Percentiles rank a stretch among this genome's conserved stretches.
These are phyloP conservation scores for Rhinella marina DNA, from an alignment of 2,797 vertebrate genomes.

Conservation along the genomic window DNA sequence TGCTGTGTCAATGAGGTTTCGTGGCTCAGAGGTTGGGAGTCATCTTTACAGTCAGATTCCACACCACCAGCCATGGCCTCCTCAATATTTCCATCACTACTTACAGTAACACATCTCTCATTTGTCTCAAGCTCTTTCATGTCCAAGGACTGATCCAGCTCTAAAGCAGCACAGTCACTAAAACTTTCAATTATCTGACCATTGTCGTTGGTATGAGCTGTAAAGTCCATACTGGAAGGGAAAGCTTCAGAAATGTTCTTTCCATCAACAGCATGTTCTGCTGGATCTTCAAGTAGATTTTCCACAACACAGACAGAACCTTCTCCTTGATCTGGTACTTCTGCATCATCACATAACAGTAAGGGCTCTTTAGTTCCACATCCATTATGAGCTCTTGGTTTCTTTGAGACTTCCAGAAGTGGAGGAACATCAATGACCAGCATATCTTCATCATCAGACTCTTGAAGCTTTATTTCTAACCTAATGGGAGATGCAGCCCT, in stretches of 20 bases:
- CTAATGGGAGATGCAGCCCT: conserved; percentile 53
- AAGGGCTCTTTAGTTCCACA: not conserved
- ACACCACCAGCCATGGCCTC: too few relatives aligned
- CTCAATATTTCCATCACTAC: not conserved
- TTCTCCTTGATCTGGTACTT: not conserved
- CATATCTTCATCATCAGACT: conserved; percentile 73
- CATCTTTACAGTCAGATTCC: not conserved
- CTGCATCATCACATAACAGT: not conserved
- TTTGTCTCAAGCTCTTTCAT: too few relatives aligned
- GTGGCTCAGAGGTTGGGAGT: not conserved
- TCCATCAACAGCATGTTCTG: not conserved
- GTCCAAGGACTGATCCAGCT: not conserved
- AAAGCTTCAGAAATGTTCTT: not conserved
- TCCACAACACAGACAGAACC: not conserved
- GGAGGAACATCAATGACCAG: conserved; percentile 74
- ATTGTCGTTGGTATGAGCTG: not conserved
- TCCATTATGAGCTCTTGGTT: conserved; percentile 42
- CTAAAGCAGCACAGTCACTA: not conserved
- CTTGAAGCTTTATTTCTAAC: conserved; percentile 66
- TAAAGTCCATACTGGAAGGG: not conserved
- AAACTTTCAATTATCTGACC: not conserved
- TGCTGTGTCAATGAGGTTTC: not conserved
- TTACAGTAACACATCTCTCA: not conserved
- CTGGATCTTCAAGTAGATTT: not conserved
- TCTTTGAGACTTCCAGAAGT: conserved; percentile 61